Conservation (phyloP, 2,888 invertebrate genomes). For the Busseola fusca region DNA sequence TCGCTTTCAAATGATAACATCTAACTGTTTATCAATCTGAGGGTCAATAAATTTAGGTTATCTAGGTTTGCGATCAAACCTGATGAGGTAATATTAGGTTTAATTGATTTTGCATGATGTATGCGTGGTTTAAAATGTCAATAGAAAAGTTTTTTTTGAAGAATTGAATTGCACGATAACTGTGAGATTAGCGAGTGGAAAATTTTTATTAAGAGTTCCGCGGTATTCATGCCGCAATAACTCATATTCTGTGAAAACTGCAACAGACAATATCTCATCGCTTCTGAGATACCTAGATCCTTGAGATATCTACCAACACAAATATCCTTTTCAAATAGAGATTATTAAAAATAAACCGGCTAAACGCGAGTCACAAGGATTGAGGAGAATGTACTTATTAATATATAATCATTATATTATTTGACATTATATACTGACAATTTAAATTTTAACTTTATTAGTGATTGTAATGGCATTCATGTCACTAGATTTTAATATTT, state of each 20-base stretch:
- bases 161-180: background rate
- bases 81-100: conserved; percentile 46
- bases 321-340: background rate
- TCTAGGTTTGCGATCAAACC: conserved; percentile 57
- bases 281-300: background rate
- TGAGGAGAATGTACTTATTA: too few species aligned
- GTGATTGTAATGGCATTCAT: too few species aligned
- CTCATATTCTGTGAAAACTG: background rate
- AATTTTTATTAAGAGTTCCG: background rate
- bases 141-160: background rate
- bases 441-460: too few species aligned
- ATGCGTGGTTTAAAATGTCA: conserved; percentile 1
- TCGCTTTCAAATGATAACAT: conserved; percentile 58
- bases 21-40: conserved; percentile 59
- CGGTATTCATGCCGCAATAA: too few species aligned
- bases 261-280: background rate
- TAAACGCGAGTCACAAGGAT: too few species aligned
- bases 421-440: too few species aligned
- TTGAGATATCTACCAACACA: background rate
- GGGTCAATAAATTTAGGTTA: conserved; percentile 57
- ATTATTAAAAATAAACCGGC: too few species aligned
- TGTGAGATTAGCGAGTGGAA: background rate
- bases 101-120: conserved; percentile 44
- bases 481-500: too few species aligned
- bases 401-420: too few species aligned